Percentiles rank a stretch among this genome's conserved stretches.
phyloP scores from a whole-genome alignment of 1,140 invertebrate species.

The Agrypnia vestita region DNA sequence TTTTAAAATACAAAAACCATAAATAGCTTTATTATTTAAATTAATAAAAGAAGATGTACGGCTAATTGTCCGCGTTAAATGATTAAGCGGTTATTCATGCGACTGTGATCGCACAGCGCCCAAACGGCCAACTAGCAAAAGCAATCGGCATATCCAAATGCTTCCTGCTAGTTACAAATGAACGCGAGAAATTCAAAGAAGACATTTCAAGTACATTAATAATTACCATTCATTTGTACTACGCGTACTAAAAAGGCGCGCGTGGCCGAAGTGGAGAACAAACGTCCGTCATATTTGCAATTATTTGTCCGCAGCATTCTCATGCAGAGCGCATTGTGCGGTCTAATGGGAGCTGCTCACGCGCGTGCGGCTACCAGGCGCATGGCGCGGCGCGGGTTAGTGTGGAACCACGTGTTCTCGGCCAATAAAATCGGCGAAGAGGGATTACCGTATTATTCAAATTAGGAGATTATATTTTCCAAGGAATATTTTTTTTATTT shows the following conservation, averaged over 20 bases:
- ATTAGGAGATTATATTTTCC: constrained; percentile 5
- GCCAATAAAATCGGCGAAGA: not conserved
- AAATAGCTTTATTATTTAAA: no score
- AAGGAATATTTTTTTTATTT: no score
- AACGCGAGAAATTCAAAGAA: constrained; percentile 1
- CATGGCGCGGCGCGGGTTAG: not conserved
- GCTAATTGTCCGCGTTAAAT: no score
- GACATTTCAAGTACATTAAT: not conserved
- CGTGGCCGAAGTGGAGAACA: constrained; percentile 36
- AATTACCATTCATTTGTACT: constrained; percentile 23
- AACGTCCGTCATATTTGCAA: constrained; percentile 22
- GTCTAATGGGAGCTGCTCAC: not conserved
- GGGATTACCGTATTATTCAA: not conserved
- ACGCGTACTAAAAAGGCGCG: constrained; percentile 1
- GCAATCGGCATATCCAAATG: no score
- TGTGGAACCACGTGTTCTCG: not conserved
- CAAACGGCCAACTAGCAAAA: no score
- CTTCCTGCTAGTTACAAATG: no score
- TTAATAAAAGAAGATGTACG: no score
- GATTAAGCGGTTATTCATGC: no score
- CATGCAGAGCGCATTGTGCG: constrained; percentile 22
- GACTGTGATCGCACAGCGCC: no score
- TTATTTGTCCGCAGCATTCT: constrained; percentile 16
- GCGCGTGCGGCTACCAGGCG: constrained; percentile 7
- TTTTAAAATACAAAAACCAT: no score